A percentile compares a stretch with the other conserved stretches of the same genome.
Evolutionary conservation across 2,113 vertebrate species (phyloP).

Genomic region (Speoplatyrhinus poulsoni): DNA sequence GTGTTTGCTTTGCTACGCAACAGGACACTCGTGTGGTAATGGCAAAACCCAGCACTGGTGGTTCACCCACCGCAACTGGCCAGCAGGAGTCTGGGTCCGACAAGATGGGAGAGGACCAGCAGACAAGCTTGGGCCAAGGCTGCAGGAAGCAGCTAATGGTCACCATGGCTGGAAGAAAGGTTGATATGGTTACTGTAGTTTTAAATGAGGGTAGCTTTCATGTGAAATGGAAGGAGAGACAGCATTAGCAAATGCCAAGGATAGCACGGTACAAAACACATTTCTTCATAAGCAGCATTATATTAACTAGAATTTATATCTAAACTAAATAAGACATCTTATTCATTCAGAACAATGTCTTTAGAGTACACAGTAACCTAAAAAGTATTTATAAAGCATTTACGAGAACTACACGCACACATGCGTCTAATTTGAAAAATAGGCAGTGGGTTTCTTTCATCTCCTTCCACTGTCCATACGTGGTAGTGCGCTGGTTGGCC

Average conservation of each 20-base stretch:
- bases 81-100: conserved; percentile 60
- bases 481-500: too few species aligned
- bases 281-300: too few species aligned
- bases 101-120: conserved; percentile 62
- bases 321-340: background rate
- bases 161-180: conserved; percentile 92
- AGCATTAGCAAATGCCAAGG: too few species aligned
- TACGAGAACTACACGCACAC: too few species aligned
- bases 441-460: too few species aligned
- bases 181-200: conserved; percentile 41
- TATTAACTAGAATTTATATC: too few species aligned
- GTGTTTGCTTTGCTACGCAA: conserved; percentile 15
- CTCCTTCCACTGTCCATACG: too few species aligned
- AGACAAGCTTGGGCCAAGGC: conserved; percentile 77
- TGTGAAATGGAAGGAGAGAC: background rate
- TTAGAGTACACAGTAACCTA: too few species aligned
- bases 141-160: conserved; percentile 88
- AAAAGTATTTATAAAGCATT: too few species aligned
- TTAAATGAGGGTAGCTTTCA: background rate
- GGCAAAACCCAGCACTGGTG: conserved; percentile 72
- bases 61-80: conserved; percentile 50
- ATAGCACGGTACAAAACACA: too few species aligned
- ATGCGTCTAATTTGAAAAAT: too few species aligned
- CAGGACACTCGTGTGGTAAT: conserved; percentile 91
- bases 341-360: background rate